phyloP scores from a whole-genome alignment of 2,888 invertebrate genomes.

The Macrosiphum euphorbiae region DNA sequence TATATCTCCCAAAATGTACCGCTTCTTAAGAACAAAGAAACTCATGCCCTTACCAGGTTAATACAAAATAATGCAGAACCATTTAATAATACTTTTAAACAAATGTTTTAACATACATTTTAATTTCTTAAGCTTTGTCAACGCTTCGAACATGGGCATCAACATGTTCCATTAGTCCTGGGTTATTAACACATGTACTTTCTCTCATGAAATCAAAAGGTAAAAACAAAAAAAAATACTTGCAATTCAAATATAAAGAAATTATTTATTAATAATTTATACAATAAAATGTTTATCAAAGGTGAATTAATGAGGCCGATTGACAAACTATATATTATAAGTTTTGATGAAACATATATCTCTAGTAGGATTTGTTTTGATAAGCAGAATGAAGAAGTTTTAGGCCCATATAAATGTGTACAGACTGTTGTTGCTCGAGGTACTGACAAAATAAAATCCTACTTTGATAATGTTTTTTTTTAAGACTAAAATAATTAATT shows the following conservation, averaged over 20 bases:
- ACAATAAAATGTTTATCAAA: no score
- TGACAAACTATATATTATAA: no score
- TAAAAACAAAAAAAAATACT: neutral
- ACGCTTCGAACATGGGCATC: neutral
- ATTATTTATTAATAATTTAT: no score
- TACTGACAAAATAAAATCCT: neutral
- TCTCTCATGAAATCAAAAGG: neutral
- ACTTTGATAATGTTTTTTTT: neutral
- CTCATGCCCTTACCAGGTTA: neutral
- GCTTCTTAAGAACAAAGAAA: neutral
- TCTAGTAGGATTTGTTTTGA: neutral
- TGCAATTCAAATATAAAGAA: no score
- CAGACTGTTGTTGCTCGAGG: conserved; percentile 17
- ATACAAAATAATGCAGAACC: neutral
- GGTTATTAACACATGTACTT: neutral
- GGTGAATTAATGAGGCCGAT: no score
- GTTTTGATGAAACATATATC: conserved; percentile 16
- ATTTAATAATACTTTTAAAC: neutral
- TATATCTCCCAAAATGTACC: neutral
- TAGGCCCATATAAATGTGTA: conserved; percentile 6
- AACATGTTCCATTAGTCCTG: neutral
- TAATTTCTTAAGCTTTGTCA: neutral
- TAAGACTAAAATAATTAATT: neutral
- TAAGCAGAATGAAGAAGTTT: neutral
- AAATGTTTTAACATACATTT: neutral